These are phyloP conservation scores for Florisuga fusca DNA, from an alignment of 2,797 vertebrate genomes.

Conservation along the genomic window DNA sequence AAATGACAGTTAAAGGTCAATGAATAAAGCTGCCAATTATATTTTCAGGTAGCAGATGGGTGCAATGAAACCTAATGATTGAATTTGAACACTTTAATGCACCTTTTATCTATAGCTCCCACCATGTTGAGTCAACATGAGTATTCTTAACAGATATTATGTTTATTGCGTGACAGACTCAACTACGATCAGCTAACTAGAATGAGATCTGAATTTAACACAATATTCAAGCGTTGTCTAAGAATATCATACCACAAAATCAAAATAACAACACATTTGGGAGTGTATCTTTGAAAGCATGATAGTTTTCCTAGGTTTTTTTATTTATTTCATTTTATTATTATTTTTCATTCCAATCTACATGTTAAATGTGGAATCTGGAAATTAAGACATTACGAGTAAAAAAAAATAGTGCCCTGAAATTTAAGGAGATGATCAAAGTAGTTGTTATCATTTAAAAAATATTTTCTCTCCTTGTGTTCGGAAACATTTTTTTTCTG, in stretches of 20 bases:
- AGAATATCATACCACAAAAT: background rate
- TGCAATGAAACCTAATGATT: slow-evolving; percentile 78
- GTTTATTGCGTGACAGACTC: slow-evolving; percentile 67
- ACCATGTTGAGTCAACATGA: slow-evolving; percentile 71
- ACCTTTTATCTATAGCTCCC: slow-evolving; percentile 73
- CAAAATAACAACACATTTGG: background rate
- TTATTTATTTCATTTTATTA: too few relatives aligned
- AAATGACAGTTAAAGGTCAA: slow-evolving; percentile 76
- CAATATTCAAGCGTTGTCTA: slow-evolving; percentile 43
- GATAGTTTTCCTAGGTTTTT: background rate
- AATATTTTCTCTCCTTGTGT: background rate
- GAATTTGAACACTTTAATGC: slow-evolving; percentile 77
- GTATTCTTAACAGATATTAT: slow-evolving; percentile 70
- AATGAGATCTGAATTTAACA: slow-evolving; percentile 51
- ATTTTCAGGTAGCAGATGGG: slow-evolving; percentile 79
- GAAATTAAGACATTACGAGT: background rate
- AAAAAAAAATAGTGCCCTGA: background rate
- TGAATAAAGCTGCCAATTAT: slow-evolving; percentile 74
- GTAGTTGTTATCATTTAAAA: background rate
- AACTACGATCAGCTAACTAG: slow-evolving; percentile 62
- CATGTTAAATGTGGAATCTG: background rate
- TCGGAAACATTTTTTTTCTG: background rate
- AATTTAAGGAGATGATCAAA: background rate
- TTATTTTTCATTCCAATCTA: background rate
- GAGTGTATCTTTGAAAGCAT: background rate